Base-by-base conservation (phyloP, 2,797 vertebrate genomes). In the Coregonus ussuriensis region DNA sequence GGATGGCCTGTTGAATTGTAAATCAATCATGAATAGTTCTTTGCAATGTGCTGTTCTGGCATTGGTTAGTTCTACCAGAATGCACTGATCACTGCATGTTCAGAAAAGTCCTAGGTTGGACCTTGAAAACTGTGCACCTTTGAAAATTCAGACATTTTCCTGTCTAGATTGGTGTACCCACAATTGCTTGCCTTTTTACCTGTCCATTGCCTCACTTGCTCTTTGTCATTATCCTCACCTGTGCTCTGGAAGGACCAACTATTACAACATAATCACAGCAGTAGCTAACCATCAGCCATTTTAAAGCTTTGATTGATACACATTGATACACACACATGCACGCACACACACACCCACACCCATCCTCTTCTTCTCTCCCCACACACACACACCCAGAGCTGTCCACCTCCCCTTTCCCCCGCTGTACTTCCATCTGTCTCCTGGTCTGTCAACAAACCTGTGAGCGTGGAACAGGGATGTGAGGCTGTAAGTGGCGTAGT, bases 401-500 rank as follows among this genome's bases (percentile, higher is more conserved):
- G 77, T 82, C 80, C 82, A 65, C 56, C 73, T 74, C 74, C 71
- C 78, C 73, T 74, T n/a, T 69, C 15, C 69, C 70, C 59, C 53
- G 16, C 74, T 69, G 80, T 82, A 74, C 73, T 79, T 81, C 73
- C 70, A 18, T 29, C 73, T 69, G 13, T 80, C 72, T 82, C 73
- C 74, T 16, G 13, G 65, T 76, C 82, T 83, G 87, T 86, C 79
- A 82, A 78, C 81, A 77, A 67, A 83, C 74, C 53, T 21, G 2
- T 54, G 21, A 79, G 75, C 65, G 76, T 79, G 31, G 74, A 63
- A 82, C 71, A 76, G 76, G 77, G 74, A 82, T 79, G 79, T 82
- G 74, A 80, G 75, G 82, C 79, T 31, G 75, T 88, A 84, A 86
- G 79, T 79, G 81, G 73, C 70, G 63, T 79, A 71, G 52, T 75